Conservation (phyloP, 1,140 invertebrate species). For the Venustaconcha ellipsiformis region DNA sequence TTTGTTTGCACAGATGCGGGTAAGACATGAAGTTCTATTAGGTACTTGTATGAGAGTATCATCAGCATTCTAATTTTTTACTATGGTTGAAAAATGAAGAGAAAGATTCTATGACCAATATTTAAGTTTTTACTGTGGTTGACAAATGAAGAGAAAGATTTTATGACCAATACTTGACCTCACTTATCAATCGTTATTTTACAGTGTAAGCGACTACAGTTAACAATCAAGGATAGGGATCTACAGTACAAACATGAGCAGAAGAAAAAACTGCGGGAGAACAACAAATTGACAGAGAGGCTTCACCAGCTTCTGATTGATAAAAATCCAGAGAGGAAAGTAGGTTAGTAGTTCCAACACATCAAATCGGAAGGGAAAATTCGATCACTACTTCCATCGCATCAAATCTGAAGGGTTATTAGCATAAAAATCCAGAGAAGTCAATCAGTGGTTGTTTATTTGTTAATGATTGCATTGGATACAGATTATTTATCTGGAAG, state of each 20-base stretch:
- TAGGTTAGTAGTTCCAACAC: constrained; percentile 42
- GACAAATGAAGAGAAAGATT: not conserved
- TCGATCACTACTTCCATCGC: no score
- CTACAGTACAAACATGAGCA: constrained; percentile 62
- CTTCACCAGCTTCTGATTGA: constrained; percentile 61
- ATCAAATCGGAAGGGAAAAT: no score
- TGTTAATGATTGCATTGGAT: no score
- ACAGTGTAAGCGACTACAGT: constrained; percentile 57
- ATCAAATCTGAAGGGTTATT: no score
- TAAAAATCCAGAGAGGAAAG: constrained; percentile 60
- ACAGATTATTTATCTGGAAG: no score
- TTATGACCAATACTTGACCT: not conserved
- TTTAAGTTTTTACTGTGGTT: not conserved
- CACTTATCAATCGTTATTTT: not conserved
- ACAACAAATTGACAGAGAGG: constrained; percentile 61
- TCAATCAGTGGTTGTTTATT: no score
- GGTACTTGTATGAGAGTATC: not conserved
- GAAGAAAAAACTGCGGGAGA: constrained; percentile 64
- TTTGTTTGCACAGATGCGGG: no score
- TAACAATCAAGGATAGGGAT: constrained; percentile 55
- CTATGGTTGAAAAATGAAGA: not conserved
- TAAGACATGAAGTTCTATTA: not conserved
- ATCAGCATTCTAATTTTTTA: not conserved
- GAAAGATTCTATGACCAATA: not conserved
- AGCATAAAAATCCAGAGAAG: no score